Evolutionary conservation across 2,888 invertebrate genomes (phyloP).

Genomic region (Drosophila neotestacea): DNA sequence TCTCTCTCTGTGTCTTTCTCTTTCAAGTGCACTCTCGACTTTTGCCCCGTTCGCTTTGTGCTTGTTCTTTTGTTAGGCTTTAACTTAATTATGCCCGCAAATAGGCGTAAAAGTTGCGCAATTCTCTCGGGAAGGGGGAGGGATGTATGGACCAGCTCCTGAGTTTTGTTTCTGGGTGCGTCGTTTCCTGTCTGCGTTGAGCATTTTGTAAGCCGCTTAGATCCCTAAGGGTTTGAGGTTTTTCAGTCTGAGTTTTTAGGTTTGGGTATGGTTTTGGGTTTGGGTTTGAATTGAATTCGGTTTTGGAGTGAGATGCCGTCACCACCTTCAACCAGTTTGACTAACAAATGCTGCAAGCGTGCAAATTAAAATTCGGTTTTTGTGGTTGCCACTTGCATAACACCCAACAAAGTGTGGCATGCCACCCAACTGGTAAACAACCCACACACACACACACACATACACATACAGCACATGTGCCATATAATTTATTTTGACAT

Average conservation of each 20-base stretch:
- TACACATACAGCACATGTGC: slow-evolving; percentile 40
- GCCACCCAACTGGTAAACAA: slow-evolving; percentile 67
- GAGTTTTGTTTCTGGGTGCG: slow-evolving; percentile 25
- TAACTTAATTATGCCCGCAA: slow-evolving; percentile 79
- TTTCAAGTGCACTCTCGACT: slow-evolving; percentile 71
- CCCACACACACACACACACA: slow-evolving; percentile 38
- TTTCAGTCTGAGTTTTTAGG: slow-evolving; percentile 3
- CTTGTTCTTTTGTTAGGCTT: slow-evolving; percentile 60
- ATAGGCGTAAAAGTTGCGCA: slow-evolving; percentile 79
- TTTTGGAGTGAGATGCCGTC: slow-evolving; percentile 24
- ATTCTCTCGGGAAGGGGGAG: slow-evolving; percentile 47
- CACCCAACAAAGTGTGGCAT: slow-evolving; percentile 33
- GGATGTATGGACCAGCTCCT: slow-evolving; percentile 9
- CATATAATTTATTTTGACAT: slow-evolving; percentile 85
- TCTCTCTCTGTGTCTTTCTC: slow-evolving; percentile 1
- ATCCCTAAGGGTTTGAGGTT: slow-evolving; percentile 52
- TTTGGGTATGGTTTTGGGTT: neutral
- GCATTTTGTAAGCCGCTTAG: slow-evolving; percentile 81
- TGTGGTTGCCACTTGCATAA: slow-evolving; percentile 81
- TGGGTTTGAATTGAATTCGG: slow-evolving; percentile 31
- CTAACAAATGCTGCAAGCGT: slow-evolving; percentile 80
- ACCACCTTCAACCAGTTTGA: slow-evolving; percentile 62
- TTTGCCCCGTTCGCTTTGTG: slow-evolving; percentile 49
- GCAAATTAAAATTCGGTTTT: slow-evolving; percentile 81
- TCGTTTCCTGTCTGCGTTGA: slow-evolving; percentile 65